Percentiles rank a stretch among this genome's conserved stretches.
Evolutionary conservation across 2,888 invertebrate species (phyloP).

Genomic region (Nomada fucata): DNA sequence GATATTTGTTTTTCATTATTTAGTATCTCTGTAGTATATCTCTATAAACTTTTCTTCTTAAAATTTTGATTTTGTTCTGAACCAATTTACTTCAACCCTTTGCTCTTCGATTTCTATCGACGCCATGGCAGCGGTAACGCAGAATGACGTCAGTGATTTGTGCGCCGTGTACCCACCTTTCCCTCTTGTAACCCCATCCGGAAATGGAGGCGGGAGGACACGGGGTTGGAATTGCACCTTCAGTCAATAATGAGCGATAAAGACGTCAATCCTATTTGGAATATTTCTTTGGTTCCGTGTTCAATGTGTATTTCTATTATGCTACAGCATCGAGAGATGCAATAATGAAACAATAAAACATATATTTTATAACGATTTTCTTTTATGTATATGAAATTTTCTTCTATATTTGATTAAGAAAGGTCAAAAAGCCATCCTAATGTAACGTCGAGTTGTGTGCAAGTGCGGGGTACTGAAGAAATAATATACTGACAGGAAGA

Average conservation of each 20-base stretch:
- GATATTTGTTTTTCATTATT: too few relatives aligned
- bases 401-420: too few relatives aligned
- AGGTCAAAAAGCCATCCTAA: too few relatives aligned
- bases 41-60: too few relatives aligned
- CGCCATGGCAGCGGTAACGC: slow-evolving; percentile 32
- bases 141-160: slow-evolving; percentile 49
- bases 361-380: too few relatives aligned
- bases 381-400: too few relatives aligned
- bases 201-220: slow-evolving; percentile 10
- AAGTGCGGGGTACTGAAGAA: neutral
- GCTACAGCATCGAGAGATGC: too few relatives aligned
- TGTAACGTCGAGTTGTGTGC: too few relatives aligned
- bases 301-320: neutral
- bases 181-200: slow-evolving; percentile 22
- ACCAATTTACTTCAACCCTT: slow-evolving; percentile 20
- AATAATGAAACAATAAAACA: too few relatives aligned
- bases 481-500: neutral
- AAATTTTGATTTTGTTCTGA: neutral
- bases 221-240: slow-evolving; percentile 24
- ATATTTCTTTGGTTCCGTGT: neutral
- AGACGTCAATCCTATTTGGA: slow-evolving; percentile 14
- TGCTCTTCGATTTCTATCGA: slow-evolving; percentile 34
- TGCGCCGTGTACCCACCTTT: neutral
- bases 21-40: too few relatives aligned
- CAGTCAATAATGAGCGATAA: slow-evolving; percentile 41